Conservation (phyloP, 2,113 vertebrate species). For the Natator depressus region DNA sequence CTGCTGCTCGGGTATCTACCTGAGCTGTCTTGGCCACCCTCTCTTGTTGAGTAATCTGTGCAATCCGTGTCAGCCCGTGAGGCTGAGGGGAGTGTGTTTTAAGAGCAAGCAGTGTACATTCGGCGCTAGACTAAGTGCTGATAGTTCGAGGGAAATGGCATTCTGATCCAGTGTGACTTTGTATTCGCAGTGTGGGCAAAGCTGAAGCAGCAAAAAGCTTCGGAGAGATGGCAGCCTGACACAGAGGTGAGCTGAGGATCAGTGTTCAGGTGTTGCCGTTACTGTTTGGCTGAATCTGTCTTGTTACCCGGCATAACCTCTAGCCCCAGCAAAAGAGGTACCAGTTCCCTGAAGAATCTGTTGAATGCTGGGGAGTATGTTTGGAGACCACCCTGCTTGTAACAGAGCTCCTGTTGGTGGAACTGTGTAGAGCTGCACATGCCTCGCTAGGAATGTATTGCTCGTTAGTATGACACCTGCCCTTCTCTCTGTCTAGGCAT, state of each 20-base stretch:
- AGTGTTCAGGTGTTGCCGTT: not conserved
- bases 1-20: not conserved
- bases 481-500: not conserved
- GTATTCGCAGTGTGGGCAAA: conserved; percentile 93
- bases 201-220: conserved; percentile 96
- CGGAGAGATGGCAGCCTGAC: conserved; percentile 97
- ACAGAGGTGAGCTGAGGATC: conserved; percentile 87
- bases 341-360: not conserved
- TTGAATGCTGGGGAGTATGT: not conserved
- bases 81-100: not conserved
- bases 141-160: fast-evolving
- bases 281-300: not conserved
- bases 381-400: fast-evolving
- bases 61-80: not conserved
- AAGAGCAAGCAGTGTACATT: fast-evolving
- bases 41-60: not conserved
- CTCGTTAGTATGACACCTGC: not conserved
- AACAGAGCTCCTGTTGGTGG: not conserved
- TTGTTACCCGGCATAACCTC: not conserved
- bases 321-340: not conserved
- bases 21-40: not conserved
- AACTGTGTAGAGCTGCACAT: not conserved
- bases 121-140: not conserved
- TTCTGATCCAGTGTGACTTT: not conserved
- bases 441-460: not conserved